Percentiles rank a stretch among this genome's conserved stretches.
Evolutionary conservation across 2,113 vertebrate species (phyloP).

Genomic region (Siniperca knerii): DNA sequence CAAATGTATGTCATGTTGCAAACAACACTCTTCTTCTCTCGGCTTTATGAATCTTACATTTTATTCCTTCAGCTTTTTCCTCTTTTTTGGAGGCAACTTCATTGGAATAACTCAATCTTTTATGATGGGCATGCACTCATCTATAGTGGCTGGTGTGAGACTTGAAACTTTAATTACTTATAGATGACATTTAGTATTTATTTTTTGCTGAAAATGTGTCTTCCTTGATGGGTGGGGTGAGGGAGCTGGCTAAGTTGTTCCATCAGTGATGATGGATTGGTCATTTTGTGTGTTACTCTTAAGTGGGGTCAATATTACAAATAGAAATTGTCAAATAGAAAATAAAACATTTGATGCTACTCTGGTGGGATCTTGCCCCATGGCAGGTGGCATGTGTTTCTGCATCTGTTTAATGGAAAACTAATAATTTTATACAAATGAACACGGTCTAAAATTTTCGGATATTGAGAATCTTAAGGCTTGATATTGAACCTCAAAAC

Average conservation of each 20-base stretch:
- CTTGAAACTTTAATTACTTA: constrained; percentile 66
- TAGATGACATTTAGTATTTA: constrained; percentile 40
- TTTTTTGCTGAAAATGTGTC: constrained; percentile 19
- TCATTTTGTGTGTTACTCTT: constrained; percentile 11
- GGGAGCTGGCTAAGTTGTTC: neutral
- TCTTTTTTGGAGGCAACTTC: constrained; percentile 53
- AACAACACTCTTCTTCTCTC: constrained; percentile 57
- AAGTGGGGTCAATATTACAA: neutral
- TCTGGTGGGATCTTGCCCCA: neutral
- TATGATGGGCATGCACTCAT: constrained; percentile 56
- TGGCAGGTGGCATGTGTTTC: neutral
- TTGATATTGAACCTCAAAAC: neutral
- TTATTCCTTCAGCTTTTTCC: constrained; percentile 42
- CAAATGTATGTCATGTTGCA: constrained; percentile 65
- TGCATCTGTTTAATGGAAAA: neutral
- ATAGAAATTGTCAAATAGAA: neutral
- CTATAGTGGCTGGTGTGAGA: constrained; percentile 46
- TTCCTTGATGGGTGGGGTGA: neutral
- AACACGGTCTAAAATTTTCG: neutral
- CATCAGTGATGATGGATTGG: constrained; percentile 10
- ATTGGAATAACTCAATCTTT: constrained; percentile 68
- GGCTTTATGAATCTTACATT: constrained; percentile 74
- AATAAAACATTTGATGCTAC: constrained; percentile 1
- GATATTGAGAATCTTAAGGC: neutral
- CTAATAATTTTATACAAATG: neutral